These are phyloP conservation scores for Rhodophaea formosa DNA, from an alignment of 2,888 invertebrate genomes.

Conservation along the genomic window DNA sequence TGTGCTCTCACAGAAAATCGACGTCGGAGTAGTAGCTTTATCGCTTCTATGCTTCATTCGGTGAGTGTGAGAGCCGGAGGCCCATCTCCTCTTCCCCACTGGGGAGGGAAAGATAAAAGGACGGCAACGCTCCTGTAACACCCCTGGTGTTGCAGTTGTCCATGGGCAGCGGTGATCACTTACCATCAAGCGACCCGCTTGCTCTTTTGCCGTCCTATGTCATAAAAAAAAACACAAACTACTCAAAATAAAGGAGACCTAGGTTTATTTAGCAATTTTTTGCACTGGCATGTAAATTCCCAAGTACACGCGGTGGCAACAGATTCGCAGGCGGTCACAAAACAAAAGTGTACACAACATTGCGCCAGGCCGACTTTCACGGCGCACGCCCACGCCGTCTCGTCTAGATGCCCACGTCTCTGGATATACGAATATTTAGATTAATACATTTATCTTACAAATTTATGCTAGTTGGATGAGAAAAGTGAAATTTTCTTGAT, in stretches of 20 bases:
- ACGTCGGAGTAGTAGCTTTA: no score
- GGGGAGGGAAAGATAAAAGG: no score
- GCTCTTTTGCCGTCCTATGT: no score
- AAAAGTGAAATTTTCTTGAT: not conserved
- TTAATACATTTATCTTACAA: constrained; percentile 5
- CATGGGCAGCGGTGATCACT: no score
- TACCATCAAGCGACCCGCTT: no score
- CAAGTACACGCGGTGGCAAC: not conserved
- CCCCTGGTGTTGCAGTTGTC: no score
- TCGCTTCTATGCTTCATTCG: no score
- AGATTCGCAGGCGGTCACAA: constrained; percentile 12
- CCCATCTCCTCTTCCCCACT: no score
- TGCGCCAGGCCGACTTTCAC: constrained; percentile 31
- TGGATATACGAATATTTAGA: constrained; percentile 7
- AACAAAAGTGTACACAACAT: constrained; percentile 19
- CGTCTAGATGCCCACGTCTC: constrained; percentile 34
- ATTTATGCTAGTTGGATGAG: not conserved
- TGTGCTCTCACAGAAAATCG: no score
- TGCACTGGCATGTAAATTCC: not conserved
- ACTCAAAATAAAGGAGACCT: not conserved
- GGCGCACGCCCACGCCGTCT: constrained; percentile 35
- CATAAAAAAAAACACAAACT: not conserved
- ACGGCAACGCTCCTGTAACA: no score
- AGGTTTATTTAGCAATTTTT: not conserved
- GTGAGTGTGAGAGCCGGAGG: no score